Evolutionary conservation across 2,797 vertebrate genomes (phyloP).

Genomic region (Hydrolagus colliei): DNA sequence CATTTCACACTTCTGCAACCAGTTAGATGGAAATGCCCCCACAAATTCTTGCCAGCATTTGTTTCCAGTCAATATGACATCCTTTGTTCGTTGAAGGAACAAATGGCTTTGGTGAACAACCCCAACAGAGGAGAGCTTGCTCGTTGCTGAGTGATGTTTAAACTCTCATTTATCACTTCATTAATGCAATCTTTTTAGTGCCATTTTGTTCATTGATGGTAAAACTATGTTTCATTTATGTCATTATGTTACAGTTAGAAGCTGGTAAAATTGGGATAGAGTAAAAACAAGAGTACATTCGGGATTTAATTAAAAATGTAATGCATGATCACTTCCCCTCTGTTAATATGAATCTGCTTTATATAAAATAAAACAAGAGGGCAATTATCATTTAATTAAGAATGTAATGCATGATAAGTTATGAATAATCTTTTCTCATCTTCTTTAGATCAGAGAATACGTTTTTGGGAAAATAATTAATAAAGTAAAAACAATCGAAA

Average conservation of each 20-base stretch:
- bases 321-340: neutral
- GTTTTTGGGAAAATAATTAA: neutral
- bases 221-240: neutral
- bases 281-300: conserved; percentile 9
- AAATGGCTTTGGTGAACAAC: conserved; percentile 9
- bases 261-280: neutral
- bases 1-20: neutral
- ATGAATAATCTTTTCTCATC: conserved; percentile 13
- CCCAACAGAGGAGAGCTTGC: neutral
- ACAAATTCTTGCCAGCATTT: conserved; percentile 5
- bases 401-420: conserved; percentile 12
- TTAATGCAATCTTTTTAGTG: neutral
- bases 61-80: neutral
- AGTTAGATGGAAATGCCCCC: conserved; percentile 8
- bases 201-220: neutral
- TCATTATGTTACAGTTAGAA: neutral
- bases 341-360: neutral
- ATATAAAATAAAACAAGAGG: neutral
- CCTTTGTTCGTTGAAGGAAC: neutral
- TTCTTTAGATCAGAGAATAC: neutral
- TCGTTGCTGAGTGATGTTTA: neutral
- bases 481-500: neutral
- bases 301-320: conserved; percentile 3
- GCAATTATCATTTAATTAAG: conserved; percentile 9
- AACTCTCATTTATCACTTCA: neutral